phyloP scores from a whole-genome alignment of 2,797 vertebrate genomes.

The Oceanodroma leucorhoa region DNA sequence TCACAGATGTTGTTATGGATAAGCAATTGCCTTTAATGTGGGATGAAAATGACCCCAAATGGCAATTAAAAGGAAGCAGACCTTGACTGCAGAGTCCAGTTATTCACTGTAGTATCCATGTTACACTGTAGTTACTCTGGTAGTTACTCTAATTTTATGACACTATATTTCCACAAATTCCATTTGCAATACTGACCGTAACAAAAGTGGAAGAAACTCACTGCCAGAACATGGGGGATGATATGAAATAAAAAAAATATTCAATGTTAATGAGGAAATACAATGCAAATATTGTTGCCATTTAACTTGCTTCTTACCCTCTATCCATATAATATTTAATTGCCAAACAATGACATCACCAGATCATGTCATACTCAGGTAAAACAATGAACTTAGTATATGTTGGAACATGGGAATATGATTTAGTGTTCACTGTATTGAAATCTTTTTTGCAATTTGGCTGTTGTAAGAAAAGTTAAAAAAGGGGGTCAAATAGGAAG shows the following conservation, averaged over 20 bases:
- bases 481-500: not conserved
- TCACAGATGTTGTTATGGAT: not conserved
- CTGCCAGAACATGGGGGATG: not conserved
- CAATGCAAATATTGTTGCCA: not conserved
- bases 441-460: not conserved
- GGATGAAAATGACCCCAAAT: not conserved
- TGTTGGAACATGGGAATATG: fast-evolving
- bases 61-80: not conserved
- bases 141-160: not conserved
- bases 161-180: not conserved
- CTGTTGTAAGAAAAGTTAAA: not conserved
- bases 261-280: not conserved
- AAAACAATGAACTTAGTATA: not conserved
- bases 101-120: not conserved
- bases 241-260: not conserved
- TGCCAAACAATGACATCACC: not conserved
- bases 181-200: not conserved
- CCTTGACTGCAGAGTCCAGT: not conserved
- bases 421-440: not conserved
- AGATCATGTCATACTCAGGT: not conserved
- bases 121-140: not conserved
- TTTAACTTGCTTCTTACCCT: not conserved
- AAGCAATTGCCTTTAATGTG: not conserved
- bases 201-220: not conserved
- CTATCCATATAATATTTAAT: not conserved